A percentile compares a stretch with the other conserved stretches of the same genome.
These are phyloP conservation scores for Dermatemys mawii DNA, from an alignment of 2,113 vertebrate species.

Conservation along the genomic window DNA sequence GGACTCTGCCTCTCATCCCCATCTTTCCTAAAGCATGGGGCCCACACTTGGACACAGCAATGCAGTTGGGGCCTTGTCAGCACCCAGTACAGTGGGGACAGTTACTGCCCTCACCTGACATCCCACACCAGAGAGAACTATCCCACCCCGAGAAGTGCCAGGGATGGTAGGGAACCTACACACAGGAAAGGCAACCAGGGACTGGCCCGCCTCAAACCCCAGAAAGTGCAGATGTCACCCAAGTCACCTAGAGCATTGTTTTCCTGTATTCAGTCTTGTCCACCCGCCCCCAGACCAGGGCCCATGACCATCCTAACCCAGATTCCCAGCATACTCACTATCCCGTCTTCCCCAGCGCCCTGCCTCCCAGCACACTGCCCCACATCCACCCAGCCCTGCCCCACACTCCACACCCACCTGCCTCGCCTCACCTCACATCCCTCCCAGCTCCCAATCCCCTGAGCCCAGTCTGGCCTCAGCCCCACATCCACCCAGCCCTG, in stretches of 20 bases:
- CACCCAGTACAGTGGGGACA: too few relatives aligned
- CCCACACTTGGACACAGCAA: too few relatives aligned
- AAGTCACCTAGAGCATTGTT: accelerated
- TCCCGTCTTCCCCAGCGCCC: too few relatives aligned
- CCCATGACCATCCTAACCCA: too few relatives aligned
- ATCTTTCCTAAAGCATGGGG: background rate
- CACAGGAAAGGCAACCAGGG: background rate
- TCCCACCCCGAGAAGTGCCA: background rate
- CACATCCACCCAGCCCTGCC: accelerated
- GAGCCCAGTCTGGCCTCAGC: too few relatives aligned
- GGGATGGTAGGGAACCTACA: background rate
- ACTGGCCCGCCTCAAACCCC: background rate
- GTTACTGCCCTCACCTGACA: too few relatives aligned
- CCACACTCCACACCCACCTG: too few relatives aligned
- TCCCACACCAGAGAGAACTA: too few relatives aligned
- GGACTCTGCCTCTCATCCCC: too few relatives aligned
- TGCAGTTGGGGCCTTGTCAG: too few relatives aligned
- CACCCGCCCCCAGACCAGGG: too few relatives aligned
- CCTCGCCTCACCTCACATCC: accelerated
- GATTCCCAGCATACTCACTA: background rate
- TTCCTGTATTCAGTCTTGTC: background rate
- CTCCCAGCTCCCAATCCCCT: background rate
- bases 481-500: background rate
- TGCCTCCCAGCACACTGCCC: too few relatives aligned
- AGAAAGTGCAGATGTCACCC: background rate